Percentiles rank a stretch among this genome's conserved stretches.
These are phyloP conservation scores for Haplochromis vanheusdeni DNA, from an alignment of 2,113 vertebrate species.

Conservation along the genomic window DNA sequence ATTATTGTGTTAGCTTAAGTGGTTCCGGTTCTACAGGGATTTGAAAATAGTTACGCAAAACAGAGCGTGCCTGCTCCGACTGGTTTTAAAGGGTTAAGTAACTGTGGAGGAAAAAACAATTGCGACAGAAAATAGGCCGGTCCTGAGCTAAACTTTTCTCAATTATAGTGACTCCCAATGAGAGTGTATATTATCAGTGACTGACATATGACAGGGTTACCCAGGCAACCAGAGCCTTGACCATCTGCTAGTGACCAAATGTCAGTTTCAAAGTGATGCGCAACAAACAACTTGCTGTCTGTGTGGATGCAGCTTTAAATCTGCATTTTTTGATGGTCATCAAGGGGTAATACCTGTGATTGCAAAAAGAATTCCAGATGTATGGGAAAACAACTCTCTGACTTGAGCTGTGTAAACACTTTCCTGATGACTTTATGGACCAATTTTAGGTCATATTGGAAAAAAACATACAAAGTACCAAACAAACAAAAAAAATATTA, in stretches of 20 bases:
- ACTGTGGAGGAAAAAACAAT: background rate
- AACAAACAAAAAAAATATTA: background rate
- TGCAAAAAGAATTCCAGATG: background rate
- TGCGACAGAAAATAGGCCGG: background rate
- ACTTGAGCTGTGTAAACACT: background rate
- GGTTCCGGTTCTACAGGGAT: background rate
- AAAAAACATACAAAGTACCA: background rate
- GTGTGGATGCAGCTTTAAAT: background rate
- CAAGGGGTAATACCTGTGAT: background rate
- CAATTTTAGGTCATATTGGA: background rate
- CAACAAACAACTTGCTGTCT: background rate
- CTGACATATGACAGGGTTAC: background rate
- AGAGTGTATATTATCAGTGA: background rate
- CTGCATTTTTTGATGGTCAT: background rate
- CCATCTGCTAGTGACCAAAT: background rate
- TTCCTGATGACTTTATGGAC: background rate
- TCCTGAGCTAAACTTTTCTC: background rate
- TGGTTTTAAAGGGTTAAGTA: background rate
- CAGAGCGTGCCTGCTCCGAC: rapidly evolving
- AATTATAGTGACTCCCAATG: background rate
- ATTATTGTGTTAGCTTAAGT: background rate
- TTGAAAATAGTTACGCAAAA: background rate
- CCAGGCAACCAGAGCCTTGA: background rate
- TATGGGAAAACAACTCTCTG: background rate
- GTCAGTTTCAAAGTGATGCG: background rate